Conservation (phyloP, 2,113 vertebrate genomes). For the Mus spicilegus region DNA sequence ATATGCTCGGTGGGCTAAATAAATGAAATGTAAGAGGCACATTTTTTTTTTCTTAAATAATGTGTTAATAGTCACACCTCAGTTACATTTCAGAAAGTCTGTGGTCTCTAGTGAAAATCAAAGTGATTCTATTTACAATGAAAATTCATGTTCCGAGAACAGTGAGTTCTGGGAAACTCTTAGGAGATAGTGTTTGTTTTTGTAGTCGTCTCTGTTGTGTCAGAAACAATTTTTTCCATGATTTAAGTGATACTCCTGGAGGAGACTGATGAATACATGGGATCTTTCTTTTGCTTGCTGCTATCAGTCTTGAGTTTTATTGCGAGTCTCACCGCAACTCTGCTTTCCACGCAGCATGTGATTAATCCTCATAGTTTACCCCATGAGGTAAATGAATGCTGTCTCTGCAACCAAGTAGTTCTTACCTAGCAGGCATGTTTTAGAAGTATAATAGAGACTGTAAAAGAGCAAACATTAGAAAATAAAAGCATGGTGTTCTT, state of each 20-base stretch:
- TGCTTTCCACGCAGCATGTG: neutral
- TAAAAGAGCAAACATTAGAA: neutral
- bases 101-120: neutral
- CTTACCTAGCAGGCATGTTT: neutral
- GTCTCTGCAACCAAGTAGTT: neutral
- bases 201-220: neutral
- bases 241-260: neutral
- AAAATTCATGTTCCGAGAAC: neutral
- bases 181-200: neutral
- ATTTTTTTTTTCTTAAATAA: neutral
- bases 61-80: neutral
- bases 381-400: neutral
- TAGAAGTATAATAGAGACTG: neutral
- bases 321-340: neutral
- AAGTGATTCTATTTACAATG: neutral
- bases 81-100: neutral
- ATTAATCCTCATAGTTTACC: neutral
- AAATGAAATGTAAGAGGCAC: neutral
- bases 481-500: neutral
- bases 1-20: neutral
- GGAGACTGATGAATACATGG: neutral
- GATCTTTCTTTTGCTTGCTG: neutral
- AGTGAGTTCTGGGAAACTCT: neutral
- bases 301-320: neutral
- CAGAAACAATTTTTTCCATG: neutral